Evolutionary conservation across 64 coral and sea anemone genomes (phyloP), one percentile per base, ranked within the genome.

Genomic region (Cladopsammia gracilis): DNA sequence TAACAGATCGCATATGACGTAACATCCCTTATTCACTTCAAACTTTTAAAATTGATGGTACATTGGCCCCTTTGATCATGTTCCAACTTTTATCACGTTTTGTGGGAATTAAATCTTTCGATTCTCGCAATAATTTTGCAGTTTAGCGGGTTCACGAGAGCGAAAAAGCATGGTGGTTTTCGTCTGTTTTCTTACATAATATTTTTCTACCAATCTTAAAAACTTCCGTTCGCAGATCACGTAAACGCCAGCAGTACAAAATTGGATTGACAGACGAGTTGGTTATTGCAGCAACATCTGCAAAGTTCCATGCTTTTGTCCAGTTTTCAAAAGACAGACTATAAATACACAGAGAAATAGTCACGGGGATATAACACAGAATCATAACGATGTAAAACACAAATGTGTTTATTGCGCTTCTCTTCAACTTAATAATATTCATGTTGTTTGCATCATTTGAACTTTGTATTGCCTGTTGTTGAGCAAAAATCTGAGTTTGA

Each of bases 181-280:
- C 7, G 7, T 12, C 53, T 56, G 7, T 7, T 56, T 56, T 7
- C 5, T 56, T 64, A 20, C 48, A 54, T 25, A 77, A 12, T 18
- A 77, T 54, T 19, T 12, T 25, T 25, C 7, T 23, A 9, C 10
- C n/a, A 3, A 49, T 77, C 48, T 77, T 77, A 2, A 25, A 3
- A 52, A 58, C 89, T 10, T 77, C 89, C 6, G 46, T 20, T 14
- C 89, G 64, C 53, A 91, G 69, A 6, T 91, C 64, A 34, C 65
- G 48, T n/a, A 91, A 44, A 25, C 89, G 65, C 89, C 89, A 91
- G 47, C 89, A 91, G 48, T 83, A 91, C 10, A 91, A 70, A 14
- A 91, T 0, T 58, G 89, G 89, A 61, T 91, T 91, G 34, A 83
- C 14, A 14, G 79, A 73, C 12, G 89, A 91, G 48, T 91, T 91